phyloP scores from a whole-genome alignment of 2,113 vertebrate genomes.

The Acrocephalus arundinaceus region DNA sequence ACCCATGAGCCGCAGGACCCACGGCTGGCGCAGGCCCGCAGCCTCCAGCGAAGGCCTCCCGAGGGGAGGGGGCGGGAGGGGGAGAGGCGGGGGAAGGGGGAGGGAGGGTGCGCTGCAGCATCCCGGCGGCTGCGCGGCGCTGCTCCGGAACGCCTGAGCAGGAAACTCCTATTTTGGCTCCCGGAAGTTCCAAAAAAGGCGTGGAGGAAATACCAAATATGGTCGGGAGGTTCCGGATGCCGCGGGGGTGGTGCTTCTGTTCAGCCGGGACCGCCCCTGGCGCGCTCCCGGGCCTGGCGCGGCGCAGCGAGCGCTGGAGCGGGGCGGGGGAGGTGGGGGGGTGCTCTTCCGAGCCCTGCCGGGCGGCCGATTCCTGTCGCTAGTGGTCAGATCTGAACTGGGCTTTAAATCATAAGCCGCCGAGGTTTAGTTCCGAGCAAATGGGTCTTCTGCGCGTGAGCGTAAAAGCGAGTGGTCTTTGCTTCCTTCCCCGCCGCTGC shows the following conservation, averaged over 20 bases:
- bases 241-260: background rate
- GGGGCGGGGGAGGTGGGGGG: too few relatives aligned
- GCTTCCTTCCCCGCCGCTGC: background rate
- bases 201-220: background rate
- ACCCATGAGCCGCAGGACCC: background rate
- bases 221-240: background rate
- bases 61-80: accelerated
- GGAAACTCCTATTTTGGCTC: conserved; percentile 28
- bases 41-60: too few relatives aligned
- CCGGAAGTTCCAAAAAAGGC: conserved; percentile 16
- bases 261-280: background rate
- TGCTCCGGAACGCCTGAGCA: background rate
- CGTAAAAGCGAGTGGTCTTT: too few relatives aligned
- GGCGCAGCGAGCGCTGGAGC: background rate
- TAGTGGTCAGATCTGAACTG: accelerated
- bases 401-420: background rate
- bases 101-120: accelerated
- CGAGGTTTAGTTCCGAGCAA: background rate
- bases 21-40: accelerated
- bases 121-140: background rate
- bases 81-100: too few relatives aligned
- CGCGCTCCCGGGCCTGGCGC: background rate
- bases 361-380: background rate
- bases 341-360: too few relatives aligned
- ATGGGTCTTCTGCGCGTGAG: background rate